Base-by-base conservation (phyloP, 2,888 invertebrate species). In the Aspidapion aeneum region DNA sequence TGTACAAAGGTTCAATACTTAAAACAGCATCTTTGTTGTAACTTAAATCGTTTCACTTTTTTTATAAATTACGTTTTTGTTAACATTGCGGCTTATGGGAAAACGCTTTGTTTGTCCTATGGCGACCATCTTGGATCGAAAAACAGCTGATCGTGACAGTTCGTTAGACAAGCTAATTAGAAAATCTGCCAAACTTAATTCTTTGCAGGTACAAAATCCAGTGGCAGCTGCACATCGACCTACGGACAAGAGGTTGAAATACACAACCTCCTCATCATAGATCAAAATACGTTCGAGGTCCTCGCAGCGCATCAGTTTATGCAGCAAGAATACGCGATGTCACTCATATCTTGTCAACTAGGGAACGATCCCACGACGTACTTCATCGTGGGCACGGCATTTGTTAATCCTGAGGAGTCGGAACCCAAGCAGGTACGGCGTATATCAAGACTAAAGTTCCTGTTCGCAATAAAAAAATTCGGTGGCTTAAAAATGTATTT, bases 251-350 rank as follows among this genome's bases (percentile, higher is more conserved):
- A 97, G 81, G 86, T 94, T 16, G 96, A 97, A 80, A 88, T 94
- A 21, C 92, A 96, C 80, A 93, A 91, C 79, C 84, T 98, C 69
- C 85, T 98, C 21, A 84, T 98, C 58, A 89, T 98, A 64, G 96
- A 98, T 83, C 96, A 97, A 75, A 95, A 98, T 80, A 98, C 97
- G 0, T 98, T 98, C 79, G 97, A 98, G 83, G 96, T 98, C 18
- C 82, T 98, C 51, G 97, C 98, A 81, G 91, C 96, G 0, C 96
- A 98, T 80, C 95, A 96, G 74, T 86, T 99, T 74, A 89, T 91
- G 86, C 87, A 90, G 9, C 90, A 89, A 68, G 99, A 99, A 81
- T 94, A 91, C 77, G 95, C 94, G 12, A 86, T 96, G 79, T 93
- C 96, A 21, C 82, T 98, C 61, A 91, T 95, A 73, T 96, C 96